These are phyloP conservation scores for Lacerta agilis DNA, from an alignment of 2,797 vertebrate species.

Conservation along the genomic window DNA sequence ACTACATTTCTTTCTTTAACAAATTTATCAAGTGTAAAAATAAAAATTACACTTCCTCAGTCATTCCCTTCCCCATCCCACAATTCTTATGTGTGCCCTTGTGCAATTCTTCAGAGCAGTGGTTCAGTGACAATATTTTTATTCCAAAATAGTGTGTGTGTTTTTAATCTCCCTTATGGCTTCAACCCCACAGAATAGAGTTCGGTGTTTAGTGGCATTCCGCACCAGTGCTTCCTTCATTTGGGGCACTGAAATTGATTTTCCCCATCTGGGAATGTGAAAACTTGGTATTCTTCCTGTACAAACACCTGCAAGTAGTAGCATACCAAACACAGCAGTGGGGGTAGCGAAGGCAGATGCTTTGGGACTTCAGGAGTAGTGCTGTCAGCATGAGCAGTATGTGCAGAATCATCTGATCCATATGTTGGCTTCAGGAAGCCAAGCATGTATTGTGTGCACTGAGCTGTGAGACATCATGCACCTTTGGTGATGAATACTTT, in stretches of 20 bases:
- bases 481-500: constrained; percentile 12
- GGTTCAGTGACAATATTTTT: constrained; percentile 9
- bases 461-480: constrained; percentile 12
- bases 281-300: constrained; percentile 46
- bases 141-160: constrained; percentile 18
- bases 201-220: constrained; percentile 34
- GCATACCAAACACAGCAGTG: constrained; percentile 9
- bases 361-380: constrained; percentile 11
- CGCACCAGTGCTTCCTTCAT: constrained; percentile 43
- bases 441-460: not conserved
- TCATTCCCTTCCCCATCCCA: not conserved
- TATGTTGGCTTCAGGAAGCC: constrained; percentile 30
- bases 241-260: constrained; percentile 34
- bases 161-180: constrained; percentile 41
- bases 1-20: not conserved
- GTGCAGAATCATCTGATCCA: constrained; percentile 10
- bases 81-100: not conserved
- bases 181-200: constrained; percentile 11
- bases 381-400: not conserved
- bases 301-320: constrained; percentile 16
- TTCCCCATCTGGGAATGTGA: constrained; percentile 30
- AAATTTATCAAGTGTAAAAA: not conserved
- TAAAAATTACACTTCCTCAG: not conserved
- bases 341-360: constrained; percentile 19
- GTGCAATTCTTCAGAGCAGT: not conserved